Evolutionary conservation across 2,888 invertebrate species (phyloP), one percentile per base, ranked within the genome.

Genomic region (Boloria selene): DNA sequence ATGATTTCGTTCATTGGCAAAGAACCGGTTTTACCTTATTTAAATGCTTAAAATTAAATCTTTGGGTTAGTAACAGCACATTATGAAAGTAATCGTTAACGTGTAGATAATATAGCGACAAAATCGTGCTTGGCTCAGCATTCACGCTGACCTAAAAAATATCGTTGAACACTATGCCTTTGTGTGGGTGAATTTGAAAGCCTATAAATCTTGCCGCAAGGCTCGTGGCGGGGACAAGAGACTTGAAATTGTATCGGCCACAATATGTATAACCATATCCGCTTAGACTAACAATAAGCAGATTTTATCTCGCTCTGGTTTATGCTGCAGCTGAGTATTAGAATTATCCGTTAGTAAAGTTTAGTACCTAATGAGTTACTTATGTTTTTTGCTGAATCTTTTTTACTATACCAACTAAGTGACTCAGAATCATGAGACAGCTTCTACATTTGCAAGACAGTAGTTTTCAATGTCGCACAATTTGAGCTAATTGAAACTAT

Each of bases 101-200:
- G 31, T 38, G 31, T 38, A 38, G 31, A 56, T 13, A 56, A 22
- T 16, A 26, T 22, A 45, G 4, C 2, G 16, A 26, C 45, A n/a
- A n/a, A 38, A 67, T 62, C 61, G 61, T 66, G 55, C 61, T 63
- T 59, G 54, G 52, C 55, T 50, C 64, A 50, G 61, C 64, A 68
- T 67, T 67, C 60, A 61, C 53, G 68, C 66, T 71, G 70, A 88
- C 90, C 90, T 85, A 90, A 87, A 89, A 86, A 87, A 86, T 77
- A 74, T 70, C 61, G 69, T 66, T 79, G 75, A 79, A 75, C 74
- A 73, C 73, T 68, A 73, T 67, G 70, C 69, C 60, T 69, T 61
- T 79, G 84, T 86, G 84, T 83, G 84, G 72, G 85, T 86, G 81
- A 80, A 82, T 79, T 86, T 81, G 80, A 85, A 85, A 85, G 87